Percentiles rank a stretch among this genome's conserved stretches.
Evolutionary conservation across 2,113 vertebrate genomes (phyloP).

Genomic region (rat (Rattus norvegicus)): GRCr8 NC_086020.1:23726501-23727000

Average conservation of each 20-base stretch:
- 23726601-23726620: background rate
- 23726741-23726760: background rate
- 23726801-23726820: background rate
- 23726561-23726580: background rate
- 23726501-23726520: background rate
- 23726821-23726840: background rate
- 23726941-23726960: background rate
- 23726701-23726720: background rate
- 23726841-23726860: background rate
- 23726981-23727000: background rate
- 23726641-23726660: background rate
- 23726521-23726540: too few species aligned
- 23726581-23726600: background rate
- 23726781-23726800: slow-evolving; percentile 12
- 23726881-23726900: slow-evolving; percentile 46
- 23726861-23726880: background rate
- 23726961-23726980: background rate
- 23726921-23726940: background rate
- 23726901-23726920: slow-evolving; percentile 75
- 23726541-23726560: background rate
- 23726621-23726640: background rate
- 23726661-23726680: background rate
- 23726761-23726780: background rate
- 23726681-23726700: background rate
- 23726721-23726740: background rate